Percentiles rank a stretch among this genome's conserved stretches.
Evolutionary conservation across 2,113 vertebrate species (phyloP).

Genomic region (Ariopsis seemanni): DNA sequence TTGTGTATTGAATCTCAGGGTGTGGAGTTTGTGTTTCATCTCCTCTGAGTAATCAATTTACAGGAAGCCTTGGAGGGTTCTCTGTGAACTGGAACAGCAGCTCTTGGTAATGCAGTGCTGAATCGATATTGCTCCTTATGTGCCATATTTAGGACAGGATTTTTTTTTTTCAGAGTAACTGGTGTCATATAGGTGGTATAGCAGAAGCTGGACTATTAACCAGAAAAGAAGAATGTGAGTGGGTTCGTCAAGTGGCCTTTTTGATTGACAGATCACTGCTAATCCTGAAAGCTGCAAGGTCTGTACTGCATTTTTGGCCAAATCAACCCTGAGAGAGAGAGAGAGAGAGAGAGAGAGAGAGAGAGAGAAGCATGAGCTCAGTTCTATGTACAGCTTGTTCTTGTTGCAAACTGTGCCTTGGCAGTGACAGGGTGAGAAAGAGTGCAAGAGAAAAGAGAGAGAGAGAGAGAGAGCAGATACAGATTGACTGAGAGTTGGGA

Average conservation of each 20-base stretch:
- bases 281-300: constrained; percentile 52
- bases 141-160: constrained; percentile 20
- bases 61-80: background rate
- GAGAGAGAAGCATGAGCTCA: constrained; percentile 50
- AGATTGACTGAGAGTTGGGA: constrained; percentile 22
- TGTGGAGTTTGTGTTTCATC: constrained; percentile 3
- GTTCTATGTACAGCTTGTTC: constrained; percentile 50
- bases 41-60: constrained; percentile 28
- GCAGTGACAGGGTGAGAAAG: constrained; percentile 50
- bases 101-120: background rate
- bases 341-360: constrained; percentile 37
- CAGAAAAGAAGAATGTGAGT: constrained; percentile 44
- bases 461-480: constrained; percentile 16
- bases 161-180: constrained; percentile 21
- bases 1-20: constrained; percentile 7
- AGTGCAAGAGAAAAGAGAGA: constrained; percentile 11
- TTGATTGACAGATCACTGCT: constrained; percentile 62
- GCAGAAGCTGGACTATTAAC: constrained; percentile 37
- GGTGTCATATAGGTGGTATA: constrained; percentile 5
- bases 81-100: constrained; percentile 2
- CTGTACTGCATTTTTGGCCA: constrained; percentile 65
- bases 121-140: background rate
- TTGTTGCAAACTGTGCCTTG: constrained; percentile 59
- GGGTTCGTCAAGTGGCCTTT: constrained; percentile 20
- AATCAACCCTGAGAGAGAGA: constrained; percentile 58